Evolutionary conservation across 2,797 vertebrate species (phyloP), one percentile per base, ranked within the genome.

Genomic region (Geotrypetes seraphini): DNA sequence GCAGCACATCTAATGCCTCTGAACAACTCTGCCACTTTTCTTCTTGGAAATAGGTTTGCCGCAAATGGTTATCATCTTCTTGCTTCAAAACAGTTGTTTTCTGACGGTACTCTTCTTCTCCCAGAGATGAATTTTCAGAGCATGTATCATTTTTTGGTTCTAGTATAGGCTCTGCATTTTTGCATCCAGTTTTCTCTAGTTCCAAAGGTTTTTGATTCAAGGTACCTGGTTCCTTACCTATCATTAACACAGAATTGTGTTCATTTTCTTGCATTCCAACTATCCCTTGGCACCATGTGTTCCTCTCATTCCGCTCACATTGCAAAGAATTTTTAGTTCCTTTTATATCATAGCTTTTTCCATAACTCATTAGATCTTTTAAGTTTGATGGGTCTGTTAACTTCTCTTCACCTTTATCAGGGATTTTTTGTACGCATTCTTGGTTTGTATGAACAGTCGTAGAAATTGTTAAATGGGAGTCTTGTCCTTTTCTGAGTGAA

Each of bases 381-480:
- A 5, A 6, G 13, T 2, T 10, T 3, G 5, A 1, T 5, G 2
- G 0, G 2, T 3, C 32, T 42, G 21, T 4, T 28, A 1, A 27
- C 25, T 25, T 16, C 15, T 28, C 29, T 16, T 28, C 9, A 2
- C 5, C 7, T 19, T 24, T 11, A 18, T 3, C 23, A 4, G 5
- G 2, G 0, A 5, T n/a, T 7, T 32, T 6, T 13, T 11, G 12
- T 19, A 19, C 10, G 1, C 1, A 8, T 7, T n/a, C 0, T 1
- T 1, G 5, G 12, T 6, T 25, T n/a, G 16, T 4, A 0, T 2
- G 19, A 33, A 12, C 12, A 19, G 19, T 24, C 12, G 22, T 3
- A 5, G 10, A 24, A 2, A 26, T 18, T 43, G 33, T 36, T 25
- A 14, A 27, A 28, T 17, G 10, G 7, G 4, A 12, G 13, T 2